A percentile compares a stretch with the other conserved stretches of the same genome.
Conservation (phyloP, 2,888 invertebrate genomes). For the Caenorhabditis macrosperma region DNA sequence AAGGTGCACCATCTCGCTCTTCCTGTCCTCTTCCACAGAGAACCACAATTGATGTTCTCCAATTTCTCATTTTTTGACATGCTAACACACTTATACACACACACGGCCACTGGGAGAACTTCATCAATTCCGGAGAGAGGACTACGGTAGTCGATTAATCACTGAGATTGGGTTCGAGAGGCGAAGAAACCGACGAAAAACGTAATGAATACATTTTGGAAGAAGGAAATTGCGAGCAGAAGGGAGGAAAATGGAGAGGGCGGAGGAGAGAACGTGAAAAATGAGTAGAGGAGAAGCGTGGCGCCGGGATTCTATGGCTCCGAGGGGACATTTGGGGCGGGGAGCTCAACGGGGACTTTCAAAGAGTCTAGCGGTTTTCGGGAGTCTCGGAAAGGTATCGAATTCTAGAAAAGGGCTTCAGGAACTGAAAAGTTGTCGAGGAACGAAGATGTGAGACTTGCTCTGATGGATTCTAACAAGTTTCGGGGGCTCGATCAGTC, state of each 20-base stretch:
- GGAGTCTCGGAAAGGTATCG: too few relatives aligned
- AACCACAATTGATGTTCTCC: constrained; percentile 31
- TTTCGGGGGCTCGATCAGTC: too few relatives aligned
- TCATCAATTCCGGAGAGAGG: not conserved
- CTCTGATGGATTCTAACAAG: too few relatives aligned
- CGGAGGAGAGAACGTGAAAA: not conserved
- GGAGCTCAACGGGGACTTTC: not conserved
- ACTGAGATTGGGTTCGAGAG: not conserved
- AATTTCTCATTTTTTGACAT: constrained; percentile 24
- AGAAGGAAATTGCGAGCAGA: constrained; percentile 21
- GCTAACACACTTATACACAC: too few relatives aligned
- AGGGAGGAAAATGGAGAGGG: too few relatives aligned
- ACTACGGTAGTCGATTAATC: constrained; percentile 43
- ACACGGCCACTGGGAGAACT: too few relatives aligned
- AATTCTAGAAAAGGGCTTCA: too few relatives aligned
- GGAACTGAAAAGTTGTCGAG: too few relatives aligned
- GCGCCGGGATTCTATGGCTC: not conserved
- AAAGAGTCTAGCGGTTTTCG: too few relatives aligned
- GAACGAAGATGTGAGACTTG: too few relatives aligned
- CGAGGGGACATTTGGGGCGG: not conserved
- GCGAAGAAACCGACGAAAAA: constrained; percentile 1
- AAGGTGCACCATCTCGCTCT: too few relatives aligned
- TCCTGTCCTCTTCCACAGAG: not conserved
- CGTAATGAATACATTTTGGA: constrained; percentile 44
- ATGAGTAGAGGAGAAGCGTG: not conserved